phyloP scores from a whole-genome alignment of 2,113 vertebrate species.

The Hydropotes inermis region DNA sequence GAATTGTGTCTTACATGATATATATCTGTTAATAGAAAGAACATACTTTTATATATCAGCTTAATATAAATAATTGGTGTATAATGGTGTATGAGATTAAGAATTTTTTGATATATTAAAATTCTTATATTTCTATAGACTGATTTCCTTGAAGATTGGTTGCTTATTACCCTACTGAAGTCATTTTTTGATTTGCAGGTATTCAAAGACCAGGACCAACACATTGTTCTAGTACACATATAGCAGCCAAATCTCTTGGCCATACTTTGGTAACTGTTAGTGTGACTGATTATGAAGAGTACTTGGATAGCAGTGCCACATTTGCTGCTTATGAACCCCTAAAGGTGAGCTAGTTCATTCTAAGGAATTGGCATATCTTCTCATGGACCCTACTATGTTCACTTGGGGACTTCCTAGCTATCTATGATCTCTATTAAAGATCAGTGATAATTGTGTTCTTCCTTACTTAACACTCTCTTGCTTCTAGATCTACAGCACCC shows the following conservation, averaged over 20 bases:
- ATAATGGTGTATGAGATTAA: not conserved
- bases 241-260: conserved; percentile 67
- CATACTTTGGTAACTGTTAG: conserved; percentile 75
- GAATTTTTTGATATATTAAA: not conserved
- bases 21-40: conserved; percentile 1
- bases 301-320: conserved; percentile 80
- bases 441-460: not conserved
- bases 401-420: not conserved
- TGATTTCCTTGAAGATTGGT: not conserved
- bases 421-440: not conserved
- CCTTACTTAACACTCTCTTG: not conserved
- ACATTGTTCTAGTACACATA: conserved; percentile 69
- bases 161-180: not conserved
- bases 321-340: conserved; percentile 80
- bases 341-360: conserved; percentile 67
- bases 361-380: not conserved
- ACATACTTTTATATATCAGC: not conserved
- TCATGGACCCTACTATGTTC: not conserved
- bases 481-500: not conserved
- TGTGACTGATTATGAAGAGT: conserved; percentile 61
- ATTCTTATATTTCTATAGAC: not conserved
- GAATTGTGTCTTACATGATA: not conserved
- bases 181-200: conserved; percentile 53
- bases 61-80: not conserved
- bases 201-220: conserved; percentile 46